Conservation (phyloP, 2,113 vertebrate genomes). For the Rhea pennata region DNA sequence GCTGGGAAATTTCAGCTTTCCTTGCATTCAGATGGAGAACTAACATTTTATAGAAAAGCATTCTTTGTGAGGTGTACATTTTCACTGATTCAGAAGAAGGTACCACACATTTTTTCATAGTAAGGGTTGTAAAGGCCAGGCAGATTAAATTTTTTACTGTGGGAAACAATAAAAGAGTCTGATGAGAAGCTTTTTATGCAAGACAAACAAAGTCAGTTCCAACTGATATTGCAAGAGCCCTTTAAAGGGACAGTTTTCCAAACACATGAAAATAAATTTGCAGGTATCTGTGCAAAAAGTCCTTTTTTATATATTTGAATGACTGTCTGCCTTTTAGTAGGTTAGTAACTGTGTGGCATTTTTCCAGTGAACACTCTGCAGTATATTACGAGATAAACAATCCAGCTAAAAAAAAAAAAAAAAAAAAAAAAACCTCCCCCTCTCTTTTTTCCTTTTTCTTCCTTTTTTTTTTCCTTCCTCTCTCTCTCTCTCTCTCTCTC, state of each 20-base stretch:
- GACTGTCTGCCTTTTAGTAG: not conserved
- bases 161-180: not conserved
- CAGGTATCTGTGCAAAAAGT: not conserved
- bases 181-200: not conserved
- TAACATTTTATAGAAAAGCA: not conserved
- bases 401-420: slow-evolving; percentile 47
- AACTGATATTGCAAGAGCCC: not conserved
- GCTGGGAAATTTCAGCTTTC: slow-evolving; percentile 16
- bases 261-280: not conserved
- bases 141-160: not conserved
- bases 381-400: not conserved
- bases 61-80: not conserved
- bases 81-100: not conserved
- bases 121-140: not conserved
- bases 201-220: not conserved
- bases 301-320: not conserved
- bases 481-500: not conserved
- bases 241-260: not conserved
- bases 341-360: not conserved
- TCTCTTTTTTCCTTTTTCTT: too few species aligned
- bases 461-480: too few species aligned
- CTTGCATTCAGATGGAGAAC: not conserved
- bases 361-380: slow-evolving; percentile 10
- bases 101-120: not conserved
- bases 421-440: too few species aligned